A percentile compares a stretch with the other conserved stretches of the same genome.
phyloP scores from a whole-genome alignment of 2,113 vertebrate species.

The Phodopus roborovskii region DNA sequence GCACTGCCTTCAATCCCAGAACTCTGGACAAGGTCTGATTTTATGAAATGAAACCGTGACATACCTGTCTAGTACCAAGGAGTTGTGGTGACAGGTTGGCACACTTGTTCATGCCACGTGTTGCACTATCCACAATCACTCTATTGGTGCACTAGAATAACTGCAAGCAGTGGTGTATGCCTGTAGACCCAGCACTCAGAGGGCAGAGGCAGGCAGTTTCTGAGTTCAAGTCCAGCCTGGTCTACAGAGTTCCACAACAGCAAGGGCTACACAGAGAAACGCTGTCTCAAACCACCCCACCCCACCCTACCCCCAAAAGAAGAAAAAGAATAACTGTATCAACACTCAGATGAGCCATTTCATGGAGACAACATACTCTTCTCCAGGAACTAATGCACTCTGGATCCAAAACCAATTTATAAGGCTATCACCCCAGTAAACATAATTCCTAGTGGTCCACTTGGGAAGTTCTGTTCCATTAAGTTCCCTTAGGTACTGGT shows the following conservation, averaged over 20 bases:
- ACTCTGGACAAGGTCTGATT: not conserved
- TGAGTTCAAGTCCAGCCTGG: not conserved
- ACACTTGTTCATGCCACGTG: not conserved
- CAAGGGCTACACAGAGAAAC: not conserved
- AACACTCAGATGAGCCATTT: not conserved
- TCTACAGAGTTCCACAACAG: not conserved
- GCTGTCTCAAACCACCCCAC: not conserved
- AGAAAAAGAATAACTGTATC: not conserved
- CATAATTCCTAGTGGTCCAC: not conserved
- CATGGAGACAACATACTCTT: not conserved
- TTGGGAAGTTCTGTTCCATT: not conserved
- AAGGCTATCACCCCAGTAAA: not conserved
- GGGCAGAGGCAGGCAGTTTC: not conserved
- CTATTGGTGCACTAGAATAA: not conserved
- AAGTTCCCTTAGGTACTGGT: not conserved
- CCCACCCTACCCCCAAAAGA: not conserved
- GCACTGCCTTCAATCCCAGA: not conserved
- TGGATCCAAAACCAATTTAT: not conserved
- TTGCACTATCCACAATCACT: not conserved
- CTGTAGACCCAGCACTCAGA: not conserved
- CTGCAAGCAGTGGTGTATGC: too few species aligned
- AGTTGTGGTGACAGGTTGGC: not conserved
- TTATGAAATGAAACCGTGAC: not conserved
- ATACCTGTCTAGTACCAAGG: not conserved
- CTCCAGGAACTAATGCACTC: not conserved